These are phyloP conservation scores for Cephalotes varians DNA, from an alignment of 2,888 invertebrate genomes.

Conservation along the genomic window DNA sequence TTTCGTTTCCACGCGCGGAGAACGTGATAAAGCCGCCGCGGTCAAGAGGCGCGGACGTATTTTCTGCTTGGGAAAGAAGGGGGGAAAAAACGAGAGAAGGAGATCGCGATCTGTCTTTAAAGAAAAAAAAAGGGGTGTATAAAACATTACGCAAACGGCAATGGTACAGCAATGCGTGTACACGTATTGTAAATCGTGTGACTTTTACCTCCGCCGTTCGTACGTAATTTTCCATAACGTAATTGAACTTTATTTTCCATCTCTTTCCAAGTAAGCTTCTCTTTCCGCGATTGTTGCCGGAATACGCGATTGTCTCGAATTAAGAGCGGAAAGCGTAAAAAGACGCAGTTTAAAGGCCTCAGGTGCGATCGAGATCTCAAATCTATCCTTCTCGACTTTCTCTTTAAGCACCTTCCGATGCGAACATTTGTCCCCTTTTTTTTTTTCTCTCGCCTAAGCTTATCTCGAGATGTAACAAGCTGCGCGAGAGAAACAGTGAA, in stretches of 20 bases:
- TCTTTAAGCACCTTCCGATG: not conserved
- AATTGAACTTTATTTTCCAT: not conserved
- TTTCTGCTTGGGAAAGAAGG: not conserved
- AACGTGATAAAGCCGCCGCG: not conserved
- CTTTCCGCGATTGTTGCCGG: not conserved
- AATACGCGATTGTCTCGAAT: slow-evolving; percentile 3
- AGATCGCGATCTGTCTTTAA: not conserved
- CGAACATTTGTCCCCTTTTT: not conserved
- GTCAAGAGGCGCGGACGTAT: not conserved
- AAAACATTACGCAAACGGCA: not conserved
- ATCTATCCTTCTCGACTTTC: slow-evolving; percentile 25
- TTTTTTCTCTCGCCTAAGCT: not conserved
- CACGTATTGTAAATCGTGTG: not conserved
- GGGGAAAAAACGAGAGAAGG: not conserved
- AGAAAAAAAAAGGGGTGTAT: not conserved
- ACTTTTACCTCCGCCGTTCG: not conserved
- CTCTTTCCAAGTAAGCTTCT: not conserved
- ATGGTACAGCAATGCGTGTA: no score
- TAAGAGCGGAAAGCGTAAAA: slow-evolving; percentile 2
- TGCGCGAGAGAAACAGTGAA: not conserved
- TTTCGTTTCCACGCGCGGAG: not conserved
- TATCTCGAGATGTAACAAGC: not conserved
- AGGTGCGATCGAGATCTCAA: not conserved
- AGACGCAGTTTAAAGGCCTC: not conserved
- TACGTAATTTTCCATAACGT: not conserved